Percentiles rank a stretch among this genome's conserved stretches.
Evolutionary conservation across 2,888 invertebrate species (phyloP).

Genomic region (Drosophila neutralis): DNA sequence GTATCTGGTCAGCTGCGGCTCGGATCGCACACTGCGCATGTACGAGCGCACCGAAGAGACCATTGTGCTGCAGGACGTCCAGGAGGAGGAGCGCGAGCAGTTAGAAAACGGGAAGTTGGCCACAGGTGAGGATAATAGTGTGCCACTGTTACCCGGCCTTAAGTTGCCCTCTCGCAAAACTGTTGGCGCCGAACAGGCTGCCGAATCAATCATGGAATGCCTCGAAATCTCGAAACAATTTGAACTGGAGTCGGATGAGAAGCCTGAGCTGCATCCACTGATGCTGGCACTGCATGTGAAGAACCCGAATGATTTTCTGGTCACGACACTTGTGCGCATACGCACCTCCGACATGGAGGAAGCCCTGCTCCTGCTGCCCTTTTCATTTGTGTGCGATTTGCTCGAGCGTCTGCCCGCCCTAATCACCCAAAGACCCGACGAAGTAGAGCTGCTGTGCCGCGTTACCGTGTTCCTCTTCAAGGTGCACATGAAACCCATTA

Average conservation of each 20-base stretch:
- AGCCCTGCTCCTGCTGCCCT: constrained; percentile 93
- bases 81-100: constrained; percentile 93
- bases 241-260: constrained; percentile 84
- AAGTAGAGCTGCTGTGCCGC: constrained; percentile 91
- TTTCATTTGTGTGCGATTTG: constrained; percentile 91
- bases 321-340: constrained; percentile 91
- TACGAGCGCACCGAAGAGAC: constrained; percentile 95
- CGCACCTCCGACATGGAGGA: constrained; percentile 96
- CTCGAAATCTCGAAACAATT: constrained; percentile 90
- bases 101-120: constrained; percentile 88
- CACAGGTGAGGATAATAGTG: constrained; percentile 89
- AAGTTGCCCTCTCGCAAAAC: constrained; percentile 93
- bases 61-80: constrained; percentile 95
- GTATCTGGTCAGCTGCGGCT: constrained; percentile 91
- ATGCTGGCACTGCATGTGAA: constrained; percentile 92
- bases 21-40: constrained; percentile 94
- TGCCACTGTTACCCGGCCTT: constrained; percentile 90
- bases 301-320: constrained; percentile 91
- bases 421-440: constrained; percentile 88
- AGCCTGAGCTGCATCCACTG: constrained; percentile 89
- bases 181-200: constrained; percentile 86
- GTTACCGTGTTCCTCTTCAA: constrained; percentile 91
- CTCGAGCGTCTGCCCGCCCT: constrained; percentile 90
- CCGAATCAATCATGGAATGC: constrained; percentile 96
- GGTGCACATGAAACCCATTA: constrained; percentile 92